phyloP scores from a whole-genome alignment of 2,888 invertebrate species.

The Alloscopus bannaensis region DNA sequence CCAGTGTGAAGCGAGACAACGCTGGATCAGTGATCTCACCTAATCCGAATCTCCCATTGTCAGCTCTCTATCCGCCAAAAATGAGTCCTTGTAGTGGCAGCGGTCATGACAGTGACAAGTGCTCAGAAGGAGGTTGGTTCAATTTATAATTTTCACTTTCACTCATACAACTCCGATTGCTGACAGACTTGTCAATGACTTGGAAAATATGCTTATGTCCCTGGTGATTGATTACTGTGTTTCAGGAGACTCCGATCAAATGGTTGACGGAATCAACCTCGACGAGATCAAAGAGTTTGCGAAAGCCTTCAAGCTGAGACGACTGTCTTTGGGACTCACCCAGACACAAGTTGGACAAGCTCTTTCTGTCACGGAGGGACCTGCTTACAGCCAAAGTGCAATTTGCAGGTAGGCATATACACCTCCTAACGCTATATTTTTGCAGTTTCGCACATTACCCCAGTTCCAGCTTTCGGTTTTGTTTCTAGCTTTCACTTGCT shows the following conservation, averaged over 20 bases:
- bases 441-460: conserved; percentile 47
- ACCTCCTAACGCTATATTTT: conserved; percentile 8
- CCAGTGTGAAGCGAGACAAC: conserved; percentile 67
- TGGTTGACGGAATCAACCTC: conserved; percentile 95
- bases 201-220: not conserved
- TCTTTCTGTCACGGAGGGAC: conserved; percentile 95
- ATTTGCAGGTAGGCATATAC: conserved; percentile 91
- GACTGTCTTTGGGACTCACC: conserved; percentile 94
- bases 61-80: conserved; percentile 67
- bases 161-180: too few relatives aligned
- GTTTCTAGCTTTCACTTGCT: not conserved
- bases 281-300: conserved; percentile 99
- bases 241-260: conserved; percentile 61
- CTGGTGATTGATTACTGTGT: not conserved
- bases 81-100: conserved; percentile 70
- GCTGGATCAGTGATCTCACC: conserved; percentile 61
- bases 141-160: not conserved
- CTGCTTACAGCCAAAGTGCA: conserved; percentile 98
- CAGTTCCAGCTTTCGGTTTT: too few relatives aligned
- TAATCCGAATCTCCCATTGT: conserved; percentile 63
- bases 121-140: conserved; percentile 70
- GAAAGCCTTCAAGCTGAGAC: conserved; percentile 95
- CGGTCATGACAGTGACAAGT: conserved; percentile 70
- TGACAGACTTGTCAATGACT: not conserved
- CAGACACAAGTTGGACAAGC: conserved; percentile 97